phyloP scores from a whole-genome alignment of 2,797 vertebrate species.

The Crax fasciolata region DNA sequence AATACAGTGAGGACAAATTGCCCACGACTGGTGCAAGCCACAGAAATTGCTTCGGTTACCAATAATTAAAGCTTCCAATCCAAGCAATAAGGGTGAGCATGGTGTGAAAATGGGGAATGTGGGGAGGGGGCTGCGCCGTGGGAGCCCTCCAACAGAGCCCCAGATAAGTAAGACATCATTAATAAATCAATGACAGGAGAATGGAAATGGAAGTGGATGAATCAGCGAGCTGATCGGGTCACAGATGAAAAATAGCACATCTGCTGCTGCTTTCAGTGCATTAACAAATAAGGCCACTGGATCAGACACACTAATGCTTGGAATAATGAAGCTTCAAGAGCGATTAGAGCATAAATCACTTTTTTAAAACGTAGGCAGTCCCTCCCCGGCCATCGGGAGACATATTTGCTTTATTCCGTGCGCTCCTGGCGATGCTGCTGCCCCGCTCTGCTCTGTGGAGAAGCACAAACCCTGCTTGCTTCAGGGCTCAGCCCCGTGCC shows the following conservation, averaged over 20 bases:
- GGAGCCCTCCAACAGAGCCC: constrained; percentile 34
- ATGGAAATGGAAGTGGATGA: constrained; percentile 76
- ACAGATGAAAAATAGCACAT: constrained; percentile 65
- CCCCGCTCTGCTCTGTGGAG: background rate
- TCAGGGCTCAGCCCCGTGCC: background rate
- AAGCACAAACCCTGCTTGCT: background rate
- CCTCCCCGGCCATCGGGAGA: constrained; percentile 28
- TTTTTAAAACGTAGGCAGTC: constrained; percentile 52
- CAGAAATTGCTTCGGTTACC: constrained; percentile 49
- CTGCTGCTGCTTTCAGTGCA: constrained; percentile 52
- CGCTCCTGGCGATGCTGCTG: accelerated
- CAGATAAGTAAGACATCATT: constrained; percentile 78
- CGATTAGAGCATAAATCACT: constrained; percentile 81
- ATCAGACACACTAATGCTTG: constrained; percentile 75
- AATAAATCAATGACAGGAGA: constrained; percentile 81
- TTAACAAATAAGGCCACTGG: constrained; percentile 77
- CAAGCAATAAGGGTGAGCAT: background rate
- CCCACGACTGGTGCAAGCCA: constrained; percentile 27
- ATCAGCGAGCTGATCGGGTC: constrained; percentile 57
- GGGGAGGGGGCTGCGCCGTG: background rate
- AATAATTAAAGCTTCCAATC: constrained; percentile 57
- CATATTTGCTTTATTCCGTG: background rate
- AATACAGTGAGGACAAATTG: constrained; percentile 15
- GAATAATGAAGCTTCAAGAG: constrained; percentile 79
- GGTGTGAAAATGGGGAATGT: background rate